Percentiles rank a stretch among this genome's conserved stretches.
These are phyloP conservation scores for Cheilosia vulpina DNA, from an alignment of 2,888 invertebrate genomes.

Conservation along the genomic window DNA sequence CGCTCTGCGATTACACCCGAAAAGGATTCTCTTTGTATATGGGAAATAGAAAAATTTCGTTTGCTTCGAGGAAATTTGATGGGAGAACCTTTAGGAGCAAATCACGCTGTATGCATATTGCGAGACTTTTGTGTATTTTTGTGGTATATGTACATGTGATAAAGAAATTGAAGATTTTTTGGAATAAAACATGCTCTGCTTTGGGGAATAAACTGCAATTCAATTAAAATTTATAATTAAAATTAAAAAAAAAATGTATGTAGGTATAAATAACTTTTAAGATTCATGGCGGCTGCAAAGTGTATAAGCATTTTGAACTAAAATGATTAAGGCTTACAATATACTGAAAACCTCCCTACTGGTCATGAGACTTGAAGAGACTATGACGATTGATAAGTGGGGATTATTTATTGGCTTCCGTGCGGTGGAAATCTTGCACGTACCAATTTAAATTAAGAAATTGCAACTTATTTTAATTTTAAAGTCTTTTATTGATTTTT, in stretches of 20 bases:
- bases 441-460: no score
- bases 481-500: no score
- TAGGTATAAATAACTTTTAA: neutral
- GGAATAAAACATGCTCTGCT: slow-evolving; percentile 3
- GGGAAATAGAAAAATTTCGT: neutral
- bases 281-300: neutral
- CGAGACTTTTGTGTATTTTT: slow-evolving; percentile 45
- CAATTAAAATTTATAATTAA: neutral
- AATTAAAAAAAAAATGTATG: neutral
- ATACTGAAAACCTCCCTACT: no score
- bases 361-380: no score
- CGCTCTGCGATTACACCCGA: slow-evolving; percentile 76
- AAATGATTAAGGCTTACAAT: no score
- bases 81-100: slow-evolving; percentile 43
- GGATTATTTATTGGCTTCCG: no score
- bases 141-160: slow-evolving; percentile 71
- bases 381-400: no score
- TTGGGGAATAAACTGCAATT: neutral
- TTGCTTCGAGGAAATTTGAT: neutral
- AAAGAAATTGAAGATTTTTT: slow-evolving; percentile 21
- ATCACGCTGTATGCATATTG: slow-evolving; percentile 65
- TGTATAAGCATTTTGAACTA: no score
- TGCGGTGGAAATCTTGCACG: no score
- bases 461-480: no score
- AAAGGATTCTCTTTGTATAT: slow-evolving; percentile 32